A percentile compares a stretch with the other conserved stretches of the same genome.
Evolutionary conservation across 2,113 vertebrate genomes (phyloP).

Genomic region (Oxygymnocypris stewartii): DNA sequence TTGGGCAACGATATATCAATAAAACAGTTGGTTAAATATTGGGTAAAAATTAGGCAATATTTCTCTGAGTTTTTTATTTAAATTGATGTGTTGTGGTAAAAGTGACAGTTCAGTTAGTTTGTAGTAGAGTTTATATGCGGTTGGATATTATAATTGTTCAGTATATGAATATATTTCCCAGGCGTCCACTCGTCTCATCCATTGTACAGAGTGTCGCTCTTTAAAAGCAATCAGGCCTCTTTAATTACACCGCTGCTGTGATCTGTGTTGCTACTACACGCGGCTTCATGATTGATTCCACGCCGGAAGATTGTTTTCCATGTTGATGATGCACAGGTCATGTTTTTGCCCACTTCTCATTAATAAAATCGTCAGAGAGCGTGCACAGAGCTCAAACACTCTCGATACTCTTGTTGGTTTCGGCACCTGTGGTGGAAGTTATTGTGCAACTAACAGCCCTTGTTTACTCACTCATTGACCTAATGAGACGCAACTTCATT

Average conservation of each 20-base stretch:
- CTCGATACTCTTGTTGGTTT: not conserved
- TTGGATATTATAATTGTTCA: not conserved
- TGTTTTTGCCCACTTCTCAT: not conserved
- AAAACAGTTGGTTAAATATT: too few relatives aligned
- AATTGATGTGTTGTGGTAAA: too few relatives aligned
- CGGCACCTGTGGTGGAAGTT: not conserved
- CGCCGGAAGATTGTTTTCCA: not conserved
- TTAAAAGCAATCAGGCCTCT: slow-evolving; percentile 5
- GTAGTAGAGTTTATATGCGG: not conserved
- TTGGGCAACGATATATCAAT: too few relatives aligned
- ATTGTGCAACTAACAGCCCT: not conserved
- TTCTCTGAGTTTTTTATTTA: too few relatives aligned
- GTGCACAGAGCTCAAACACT: not conserved
- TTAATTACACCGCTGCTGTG: not conserved
- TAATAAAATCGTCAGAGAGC: not conserved
- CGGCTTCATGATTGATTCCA: not conserved
- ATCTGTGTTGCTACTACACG: not conserved
- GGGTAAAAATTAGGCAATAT: too few relatives aligned
- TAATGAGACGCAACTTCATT: not conserved
- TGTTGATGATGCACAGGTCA: not conserved
- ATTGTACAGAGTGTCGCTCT: not conserved
- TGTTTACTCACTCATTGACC: slow-evolving; percentile 7
- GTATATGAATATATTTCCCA: slow-evolving; percentile 11
- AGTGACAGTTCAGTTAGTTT: not conserved
- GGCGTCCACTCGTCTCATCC: not conserved